Conservation (phyloP, 2,113 vertebrate genomes). For the Stomatorhinus ivindoensis region DNA sequence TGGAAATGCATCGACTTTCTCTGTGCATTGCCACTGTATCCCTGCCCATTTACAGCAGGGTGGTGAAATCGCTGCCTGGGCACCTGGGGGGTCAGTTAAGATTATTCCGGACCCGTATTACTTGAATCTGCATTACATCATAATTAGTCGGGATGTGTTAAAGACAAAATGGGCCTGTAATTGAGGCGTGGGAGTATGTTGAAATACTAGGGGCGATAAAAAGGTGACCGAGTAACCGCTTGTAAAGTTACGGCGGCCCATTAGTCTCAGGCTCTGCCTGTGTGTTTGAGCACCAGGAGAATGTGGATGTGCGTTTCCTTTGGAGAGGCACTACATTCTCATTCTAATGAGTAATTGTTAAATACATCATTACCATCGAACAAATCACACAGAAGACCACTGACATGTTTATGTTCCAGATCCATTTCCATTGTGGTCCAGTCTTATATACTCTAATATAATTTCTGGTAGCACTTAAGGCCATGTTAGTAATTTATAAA, state of each 20-base stretch:
- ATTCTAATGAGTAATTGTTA: not conserved
- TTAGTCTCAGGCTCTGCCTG: not conserved
- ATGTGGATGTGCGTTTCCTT: not conserved
- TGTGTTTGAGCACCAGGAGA: not conserved
- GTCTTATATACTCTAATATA: not conserved
- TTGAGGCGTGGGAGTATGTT: not conserved
- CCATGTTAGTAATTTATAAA: no score
- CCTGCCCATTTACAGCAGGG: not conserved
- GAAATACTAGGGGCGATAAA: not conserved
- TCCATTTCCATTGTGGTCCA: not conserved
- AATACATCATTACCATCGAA: not conserved
- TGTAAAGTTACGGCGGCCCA: constrained; percentile 3
- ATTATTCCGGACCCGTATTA: not conserved
- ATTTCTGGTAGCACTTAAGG: not conserved
- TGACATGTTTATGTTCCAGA: not conserved
- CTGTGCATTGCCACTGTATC: no score
- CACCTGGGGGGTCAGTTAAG: not conserved
- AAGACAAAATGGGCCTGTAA: not conserved
- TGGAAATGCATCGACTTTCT: not conserved
- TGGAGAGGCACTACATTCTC: not conserved
- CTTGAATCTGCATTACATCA: not conserved
- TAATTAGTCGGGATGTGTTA: not conserved
- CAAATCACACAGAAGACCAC: not conserved
- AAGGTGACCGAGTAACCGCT: not conserved
- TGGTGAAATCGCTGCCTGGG: not conserved